Base-by-base conservation (phyloP, 1,140 invertebrate species). In the Bombus huntii region DNA sequence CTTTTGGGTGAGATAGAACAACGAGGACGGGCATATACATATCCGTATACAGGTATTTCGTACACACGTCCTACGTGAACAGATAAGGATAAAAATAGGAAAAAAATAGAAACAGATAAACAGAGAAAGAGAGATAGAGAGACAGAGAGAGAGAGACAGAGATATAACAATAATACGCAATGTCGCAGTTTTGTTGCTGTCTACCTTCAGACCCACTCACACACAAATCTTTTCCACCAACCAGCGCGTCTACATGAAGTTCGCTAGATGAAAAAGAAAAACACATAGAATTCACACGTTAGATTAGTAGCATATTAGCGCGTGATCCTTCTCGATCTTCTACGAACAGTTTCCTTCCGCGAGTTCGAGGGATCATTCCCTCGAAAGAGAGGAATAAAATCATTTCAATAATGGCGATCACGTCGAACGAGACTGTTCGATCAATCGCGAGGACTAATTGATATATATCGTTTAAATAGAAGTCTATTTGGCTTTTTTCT, bases 221-320 rank as follows among this genome's bases (percentile, higher is more conserved):
- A 95, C 94, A 95, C 92, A 95, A 94, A 95, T 93, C 89, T 95
- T 92, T 95, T 94, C 96, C 96, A 96, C 96, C 93, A 94, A 95
- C 94, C 93, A 93, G 94, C 94, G 92, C 92, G 94, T 94, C 96
- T 97, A 97, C 96, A 97, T 96, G 96, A 97, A 96, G 96, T 97
- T 97, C 95, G 96, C 97, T 97, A 96, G 93, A 96, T 92, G 94
- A 93, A 92, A 92, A 95, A 94, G 90, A 94, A 90, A 95, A 94
- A 95, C 88, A 95, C 86, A 93, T 87, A 94, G 92, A 94, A 83
- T 81, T 92, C 87, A 95, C 90, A 93, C 91, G 91, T 94, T 94
- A 93, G 87, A 94, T 71, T 70, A 82, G 72, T 62, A 34, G 44
- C 77, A 79, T 42, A 13, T 80, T 80, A 37, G 65, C 37, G 31